Evolutionary conservation across 1,140 invertebrate species (phyloP).

Genomic region (Drosophila biarmipes): DNA sequence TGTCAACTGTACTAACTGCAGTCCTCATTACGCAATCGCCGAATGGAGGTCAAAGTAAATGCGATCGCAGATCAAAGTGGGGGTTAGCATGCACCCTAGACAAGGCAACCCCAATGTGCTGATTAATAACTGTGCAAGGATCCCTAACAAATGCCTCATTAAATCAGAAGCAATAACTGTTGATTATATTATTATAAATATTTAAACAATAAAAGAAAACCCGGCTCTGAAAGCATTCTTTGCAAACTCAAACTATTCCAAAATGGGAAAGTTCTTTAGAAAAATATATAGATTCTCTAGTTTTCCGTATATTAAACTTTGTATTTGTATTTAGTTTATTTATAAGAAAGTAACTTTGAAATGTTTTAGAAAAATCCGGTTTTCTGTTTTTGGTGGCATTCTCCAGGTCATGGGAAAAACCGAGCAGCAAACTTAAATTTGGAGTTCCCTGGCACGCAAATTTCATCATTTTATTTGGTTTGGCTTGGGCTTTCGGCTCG

Average conservation of each 20-base stretch:
- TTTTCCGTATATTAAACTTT: too few relatives aligned
- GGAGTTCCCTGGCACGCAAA: not conserved
- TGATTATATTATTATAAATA: too few relatives aligned
- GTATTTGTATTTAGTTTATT: too few relatives aligned
- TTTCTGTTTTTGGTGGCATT: not conserved
- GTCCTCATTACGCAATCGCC: not conserved
- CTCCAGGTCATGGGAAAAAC: slow-evolving; percentile 1
- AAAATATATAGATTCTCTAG: too few relatives aligned
- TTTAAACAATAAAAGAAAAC: too few relatives aligned
- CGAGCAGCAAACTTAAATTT: not conserved
- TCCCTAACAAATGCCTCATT: too few relatives aligned
- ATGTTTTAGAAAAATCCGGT: not conserved
- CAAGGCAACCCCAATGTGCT: too few relatives aligned
- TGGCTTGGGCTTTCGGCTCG: slow-evolving; percentile 1
- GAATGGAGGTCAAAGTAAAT: slow-evolving; percentile 4
- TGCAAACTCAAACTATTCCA: too few relatives aligned
- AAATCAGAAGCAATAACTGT: too few relatives aligned
- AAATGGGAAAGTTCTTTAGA: too few relatives aligned
- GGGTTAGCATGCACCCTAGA: not conserved
- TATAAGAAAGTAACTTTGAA: not conserved
- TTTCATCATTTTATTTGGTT: slow-evolving; percentile 12
- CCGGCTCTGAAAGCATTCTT: too few relatives aligned
- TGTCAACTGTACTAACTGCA: slow-evolving; percentile 19
- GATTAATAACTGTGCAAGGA: too few relatives aligned
- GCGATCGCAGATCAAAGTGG: slow-evolving; percentile 7